phyloP scores from a whole-genome alignment of 2,113 vertebrate genomes.

The Ammodytes dubius region DNA sequence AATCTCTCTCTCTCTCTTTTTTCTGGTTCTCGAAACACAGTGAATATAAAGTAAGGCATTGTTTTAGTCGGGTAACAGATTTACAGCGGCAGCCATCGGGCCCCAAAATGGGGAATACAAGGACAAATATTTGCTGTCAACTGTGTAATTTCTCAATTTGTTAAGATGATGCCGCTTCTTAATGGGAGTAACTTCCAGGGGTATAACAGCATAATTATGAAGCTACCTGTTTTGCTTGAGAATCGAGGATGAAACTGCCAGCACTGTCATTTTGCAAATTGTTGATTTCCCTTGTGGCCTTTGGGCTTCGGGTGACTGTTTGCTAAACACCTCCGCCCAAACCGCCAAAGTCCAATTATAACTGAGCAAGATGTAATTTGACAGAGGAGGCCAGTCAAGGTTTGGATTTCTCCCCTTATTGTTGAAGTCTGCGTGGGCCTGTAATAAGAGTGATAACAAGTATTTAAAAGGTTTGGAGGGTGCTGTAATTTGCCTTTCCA shows the following conservation, averaged over 20 bases:
- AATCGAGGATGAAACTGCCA: conserved; percentile 15
- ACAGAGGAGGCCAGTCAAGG: not conserved
- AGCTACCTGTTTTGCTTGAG: not conserved
- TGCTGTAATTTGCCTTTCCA: not conserved
- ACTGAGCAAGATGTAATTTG: not conserved
- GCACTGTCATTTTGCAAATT: not conserved
- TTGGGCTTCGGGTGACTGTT: not conserved
- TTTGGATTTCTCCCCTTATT: not conserved
- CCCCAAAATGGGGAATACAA: conserved; percentile 26
- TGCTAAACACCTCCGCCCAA: not conserved
- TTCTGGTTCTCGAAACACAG: conserved; percentile 20
- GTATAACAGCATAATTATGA: conserved; percentile 8
- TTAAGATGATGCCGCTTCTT: conserved; percentile 5
- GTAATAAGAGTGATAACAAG: no score
- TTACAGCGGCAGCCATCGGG: not conserved
- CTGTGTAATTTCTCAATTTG: conserved; percentile 5
- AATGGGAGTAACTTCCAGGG: conserved; percentile 3
- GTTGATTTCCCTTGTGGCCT: conserved; percentile 22
- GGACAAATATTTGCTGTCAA: conserved; percentile 24
- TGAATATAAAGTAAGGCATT: conserved; percentile 51
- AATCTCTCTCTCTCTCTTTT: not conserved
- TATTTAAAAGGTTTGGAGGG: not conserved
- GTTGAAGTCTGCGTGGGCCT: not conserved
- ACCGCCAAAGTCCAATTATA: not conserved
- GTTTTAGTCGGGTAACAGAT: conserved; percentile 14